phyloP scores from a whole-genome alignment of 2,797 vertebrate genomes.

The Enteromius mattozi region DNA sequence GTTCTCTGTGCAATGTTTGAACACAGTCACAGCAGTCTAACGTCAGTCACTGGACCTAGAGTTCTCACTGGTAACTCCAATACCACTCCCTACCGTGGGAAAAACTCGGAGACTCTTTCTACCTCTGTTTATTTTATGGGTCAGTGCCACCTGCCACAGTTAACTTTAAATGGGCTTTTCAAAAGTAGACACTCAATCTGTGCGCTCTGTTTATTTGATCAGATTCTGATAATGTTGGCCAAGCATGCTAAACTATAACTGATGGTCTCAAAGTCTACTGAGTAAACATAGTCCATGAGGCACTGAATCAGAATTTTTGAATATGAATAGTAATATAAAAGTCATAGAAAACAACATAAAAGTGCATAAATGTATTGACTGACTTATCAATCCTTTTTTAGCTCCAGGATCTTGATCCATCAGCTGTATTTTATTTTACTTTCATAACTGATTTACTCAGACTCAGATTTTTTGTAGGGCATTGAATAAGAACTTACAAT shows the following conservation, averaged over 20 bases:
- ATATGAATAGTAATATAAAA: background rate
- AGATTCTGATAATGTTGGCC: background rate
- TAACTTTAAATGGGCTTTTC: background rate
- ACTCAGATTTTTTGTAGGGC: background rate
- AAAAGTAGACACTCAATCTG: constrained; percentile 24
- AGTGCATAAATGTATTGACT: too few relatives aligned
- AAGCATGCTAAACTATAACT: background rate
- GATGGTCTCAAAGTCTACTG: background rate
- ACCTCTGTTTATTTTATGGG: constrained; percentile 40
- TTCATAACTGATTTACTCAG: background rate
- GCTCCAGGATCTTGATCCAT: background rate
- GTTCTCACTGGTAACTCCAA: constrained; percentile 56
- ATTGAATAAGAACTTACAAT: background rate
- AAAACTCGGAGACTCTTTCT: constrained; percentile 21
- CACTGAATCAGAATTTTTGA: background rate
- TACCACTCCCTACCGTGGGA: constrained; percentile 38
- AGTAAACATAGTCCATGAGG: background rate
- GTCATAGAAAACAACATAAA: too few relatives aligned
- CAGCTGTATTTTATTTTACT: background rate
- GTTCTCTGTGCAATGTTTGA: constrained; percentile 57
- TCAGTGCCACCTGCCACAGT: constrained; percentile 8
- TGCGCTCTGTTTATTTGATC: background rate
- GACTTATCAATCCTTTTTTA: background rate
- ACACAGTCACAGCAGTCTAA: constrained; percentile 57
- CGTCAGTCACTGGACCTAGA: constrained; percentile 49